Percentiles rank a stretch among this genome's conserved stretches.
phyloP scores from a whole-genome alignment of 2,888 invertebrate genomes.

The Morpho achilles region DNA sequence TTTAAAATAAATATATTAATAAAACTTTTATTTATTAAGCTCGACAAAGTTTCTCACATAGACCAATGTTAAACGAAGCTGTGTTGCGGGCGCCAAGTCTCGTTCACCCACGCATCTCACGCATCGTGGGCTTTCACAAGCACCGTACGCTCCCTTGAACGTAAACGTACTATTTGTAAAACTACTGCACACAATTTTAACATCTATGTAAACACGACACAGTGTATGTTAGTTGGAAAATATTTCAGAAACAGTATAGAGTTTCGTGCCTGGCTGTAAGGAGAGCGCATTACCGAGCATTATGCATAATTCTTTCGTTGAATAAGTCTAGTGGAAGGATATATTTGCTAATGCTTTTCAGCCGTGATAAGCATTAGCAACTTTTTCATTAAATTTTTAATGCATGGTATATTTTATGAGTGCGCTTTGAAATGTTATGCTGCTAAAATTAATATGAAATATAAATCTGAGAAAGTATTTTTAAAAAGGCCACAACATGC shows the following conservation, averaged over 20 bases:
- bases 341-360: slow-evolving; percentile 33
- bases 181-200: slow-evolving; percentile 29
- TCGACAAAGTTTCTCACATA: slow-evolving; percentile 27
- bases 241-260: slow-evolving; percentile 8
- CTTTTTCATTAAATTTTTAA: slow-evolving; percentile 16
- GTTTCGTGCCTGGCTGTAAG: slow-evolving; percentile 10
- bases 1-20: too few species aligned
- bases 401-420: slow-evolving; percentile 2
- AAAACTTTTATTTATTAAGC: neutral
- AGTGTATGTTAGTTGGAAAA: slow-evolving; percentile 23
- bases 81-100: slow-evolving; percentile 53
- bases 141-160: slow-evolving; percentile 40
- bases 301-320: slow-evolving; percentile 32
- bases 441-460: neutral
- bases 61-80: slow-evolving; percentile 30
- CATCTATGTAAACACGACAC: slow-evolving; percentile 28
- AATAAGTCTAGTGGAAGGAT: slow-evolving; percentile 26
- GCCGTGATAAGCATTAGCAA: slow-evolving; percentile 17
- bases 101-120: slow-evolving; percentile 67
- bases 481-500: too few species aligned
- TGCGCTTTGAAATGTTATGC: neutral
- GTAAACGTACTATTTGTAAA: slow-evolving; percentile 36
- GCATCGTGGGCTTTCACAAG: slow-evolving; percentile 73
- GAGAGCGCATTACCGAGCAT: slow-evolving; percentile 26
- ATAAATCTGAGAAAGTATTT: too few species aligned